Base-by-base conservation (phyloP, 2,888 invertebrate genomes). In the Ditula angustiorana region DNA sequence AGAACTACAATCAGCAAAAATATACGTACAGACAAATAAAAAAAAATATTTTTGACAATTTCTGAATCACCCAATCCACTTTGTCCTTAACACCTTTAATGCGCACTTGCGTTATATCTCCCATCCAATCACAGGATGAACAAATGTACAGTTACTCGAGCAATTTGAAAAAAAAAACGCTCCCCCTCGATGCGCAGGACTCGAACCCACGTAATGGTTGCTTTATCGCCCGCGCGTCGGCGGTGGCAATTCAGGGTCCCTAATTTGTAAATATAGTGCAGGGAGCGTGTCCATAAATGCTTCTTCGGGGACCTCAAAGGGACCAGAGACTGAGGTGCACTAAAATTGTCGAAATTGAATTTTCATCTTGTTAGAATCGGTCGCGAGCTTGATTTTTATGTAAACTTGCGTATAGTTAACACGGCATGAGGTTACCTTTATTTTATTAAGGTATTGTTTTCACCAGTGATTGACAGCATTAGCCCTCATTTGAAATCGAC, bases 171-270 rank as follows among this genome's bases (percentile, higher is more conserved):
- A n/a, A 19, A 37, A 37, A 16, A 7, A 3, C 16, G 37, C 5
- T 16, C 24, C 49, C 49, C 16, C 26, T 23, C 49, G 26, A 16
- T 13, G n/a, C n/a, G n/a, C 13, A 13, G 35, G 13, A 8, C 13
- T 53, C 30, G 30, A 70, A 64, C 66, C 79, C 81, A 70, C 82
- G 82, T 87, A 88, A 88, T 87, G 85, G 78, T 77, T 84, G 77
- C 80, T 89, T 89, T 88, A 89, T 87, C 75, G 78, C 82, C 82
- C 82, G 75, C 78, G 81, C 83, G 83, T 78, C 84, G 80, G 79
- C 72, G 74, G 76, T 69, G 75, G 21, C 76, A 75, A 81, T 87
- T 86, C 83, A 82, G 86, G 87, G 84, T 80, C 76, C 80, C 78
- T 87, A 88, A 89, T 88, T 88, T 81, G 84, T 85, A 83, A 82